A percentile compares a stretch with the other conserved stretches of the same genome.
phyloP scores from a whole-genome alignment of 2,797 vertebrate genomes.

The Orientallactaga sibirica region DNA sequence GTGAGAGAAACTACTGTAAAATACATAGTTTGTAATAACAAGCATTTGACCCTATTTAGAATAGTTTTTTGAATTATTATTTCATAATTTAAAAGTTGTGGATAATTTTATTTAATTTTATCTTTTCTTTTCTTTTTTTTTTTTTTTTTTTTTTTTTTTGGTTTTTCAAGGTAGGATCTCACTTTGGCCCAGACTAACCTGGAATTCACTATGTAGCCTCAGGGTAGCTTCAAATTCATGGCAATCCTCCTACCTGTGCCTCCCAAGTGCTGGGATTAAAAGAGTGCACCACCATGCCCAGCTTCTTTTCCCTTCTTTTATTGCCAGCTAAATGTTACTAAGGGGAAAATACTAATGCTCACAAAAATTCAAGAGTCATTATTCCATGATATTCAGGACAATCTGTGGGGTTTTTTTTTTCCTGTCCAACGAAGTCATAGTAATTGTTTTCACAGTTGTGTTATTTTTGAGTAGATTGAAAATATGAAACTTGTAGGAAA shows the following conservation, averaged over 20 bases:
- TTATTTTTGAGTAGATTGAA: constrained; percentile 73
- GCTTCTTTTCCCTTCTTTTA: constrained; percentile 2
- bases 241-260: too few relatives aligned
- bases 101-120: constrained; percentile 58
- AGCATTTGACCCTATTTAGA: constrained; percentile 40
- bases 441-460: constrained; percentile 70
- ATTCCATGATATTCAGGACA: constrained; percentile 64
- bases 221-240: too few relatives aligned
- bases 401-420: background rate
- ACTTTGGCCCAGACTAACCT: too few relatives aligned
- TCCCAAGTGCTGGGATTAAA: too few relatives aligned
- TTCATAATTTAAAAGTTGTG: constrained; percentile 54
- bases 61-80: background rate
- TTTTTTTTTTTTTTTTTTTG: too few relatives aligned
- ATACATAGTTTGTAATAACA: constrained; percentile 30
- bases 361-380: constrained; percentile 66
- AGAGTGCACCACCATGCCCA: too few relatives aligned
- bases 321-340: constrained; percentile 67
- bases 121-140: too few relatives aligned
- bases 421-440: constrained; percentile 43
- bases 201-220: too few relatives aligned
- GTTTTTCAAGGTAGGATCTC: too few relatives aligned
- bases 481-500: constrained; percentile 67
- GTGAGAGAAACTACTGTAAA: background rate
- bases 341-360: constrained; percentile 52